phyloP scores from a whole-genome alignment of 1,140 invertebrate genomes.

The Oncopodura yosiiana region DNA sequence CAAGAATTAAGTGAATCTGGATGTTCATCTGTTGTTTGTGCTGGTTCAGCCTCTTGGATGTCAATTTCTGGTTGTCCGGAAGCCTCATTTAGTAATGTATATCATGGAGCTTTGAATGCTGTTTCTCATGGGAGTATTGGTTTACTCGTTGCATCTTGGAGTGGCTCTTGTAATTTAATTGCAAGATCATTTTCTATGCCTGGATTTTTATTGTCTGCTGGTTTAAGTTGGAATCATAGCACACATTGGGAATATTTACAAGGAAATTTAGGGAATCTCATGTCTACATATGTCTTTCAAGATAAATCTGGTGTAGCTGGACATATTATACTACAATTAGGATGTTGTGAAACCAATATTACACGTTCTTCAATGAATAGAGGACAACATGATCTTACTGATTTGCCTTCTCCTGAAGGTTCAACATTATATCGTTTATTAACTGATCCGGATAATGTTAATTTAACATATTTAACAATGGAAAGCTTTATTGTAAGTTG shows the following conservation, averaged over 20 bases:
- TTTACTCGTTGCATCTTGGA: slow-evolving; percentile 55
- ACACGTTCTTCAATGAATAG: slow-evolving; percentile 46
- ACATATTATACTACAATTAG: slow-evolving; percentile 51
- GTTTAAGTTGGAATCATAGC: slow-evolving; percentile 53
- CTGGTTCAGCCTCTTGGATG: slow-evolving; percentile 56
- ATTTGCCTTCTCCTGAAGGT: slow-evolving; percentile 52
- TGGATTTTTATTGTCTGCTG: slow-evolving; percentile 53
- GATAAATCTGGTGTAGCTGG: slow-evolving; percentile 48
- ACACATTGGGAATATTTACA: slow-evolving; percentile 49
- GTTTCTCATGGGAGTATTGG: slow-evolving; percentile 48
- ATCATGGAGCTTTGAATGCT: slow-evolving; percentile 49
- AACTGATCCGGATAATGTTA: slow-evolving; percentile 52
- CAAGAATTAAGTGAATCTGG: slow-evolving; percentile 47
- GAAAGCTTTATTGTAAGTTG: slow-evolving; percentile 50
- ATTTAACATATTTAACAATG: slow-evolving; percentile 49
- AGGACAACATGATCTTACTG: slow-evolving; percentile 43
- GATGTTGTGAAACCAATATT: slow-evolving; percentile 51
- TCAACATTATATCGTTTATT: slow-evolving; percentile 53
- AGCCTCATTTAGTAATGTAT: slow-evolving; percentile 52
- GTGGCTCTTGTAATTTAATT: slow-evolving; percentile 53
- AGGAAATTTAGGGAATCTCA: slow-evolving; percentile 46
- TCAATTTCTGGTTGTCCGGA: slow-evolving; percentile 55
- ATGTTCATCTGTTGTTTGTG: slow-evolving; percentile 50
- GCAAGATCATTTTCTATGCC: slow-evolving; percentile 56
- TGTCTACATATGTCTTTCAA: slow-evolving; percentile 52